A percentile compares a stretch with the other conserved stretches of the same genome.
phyloP scores from a whole-genome alignment of 2,888 invertebrate species.

The Phania funesta region DNA sequence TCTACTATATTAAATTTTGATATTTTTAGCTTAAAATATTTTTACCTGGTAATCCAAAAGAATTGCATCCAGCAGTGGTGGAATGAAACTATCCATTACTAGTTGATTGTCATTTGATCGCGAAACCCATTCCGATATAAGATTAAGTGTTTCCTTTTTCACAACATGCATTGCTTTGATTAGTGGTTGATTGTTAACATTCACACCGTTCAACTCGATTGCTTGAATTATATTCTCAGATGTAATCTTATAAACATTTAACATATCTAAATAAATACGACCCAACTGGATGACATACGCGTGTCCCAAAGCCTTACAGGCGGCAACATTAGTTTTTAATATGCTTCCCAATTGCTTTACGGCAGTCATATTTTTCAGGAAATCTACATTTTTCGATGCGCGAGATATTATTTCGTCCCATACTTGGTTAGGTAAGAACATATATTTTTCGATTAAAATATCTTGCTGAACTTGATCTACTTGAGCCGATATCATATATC shows the following conservation, averaged over 20 bases:
- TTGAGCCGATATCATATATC: constrained; percentile 99
- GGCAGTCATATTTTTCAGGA: constrained; percentile 96
- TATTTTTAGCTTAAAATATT: neutral
- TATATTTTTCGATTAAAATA: constrained; percentile 97
- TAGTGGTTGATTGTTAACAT: constrained; percentile 97
- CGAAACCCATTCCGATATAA: constrained; percentile 98
- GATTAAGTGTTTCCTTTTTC: constrained; percentile 98
- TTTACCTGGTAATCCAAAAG: constrained; percentile 95
- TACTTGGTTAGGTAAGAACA: constrained; percentile 97
- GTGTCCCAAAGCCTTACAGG: constrained; percentile 98
- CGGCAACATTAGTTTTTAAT: constrained; percentile 98
- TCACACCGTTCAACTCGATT: constrained; percentile 95
- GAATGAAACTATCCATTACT: constrained; percentile 98
- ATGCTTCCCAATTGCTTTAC: constrained; percentile 98
- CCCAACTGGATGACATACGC: constrained; percentile 97
- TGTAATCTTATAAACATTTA: constrained; percentile 99
- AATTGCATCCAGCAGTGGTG: constrained; percentile 97
- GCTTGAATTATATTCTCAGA: constrained; percentile 97
- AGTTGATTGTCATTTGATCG: constrained; percentile 93
- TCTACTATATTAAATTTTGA: neutral
- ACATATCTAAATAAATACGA: constrained; percentile 98
- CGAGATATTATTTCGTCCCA: constrained; percentile 99
- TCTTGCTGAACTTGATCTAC: constrained; percentile 95
- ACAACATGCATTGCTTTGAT: constrained; percentile 99
- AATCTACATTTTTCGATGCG: constrained; percentile 97